phyloP scores from a whole-genome alignment of 1,140 invertebrate species.

The Probaryconus sp. region DNA sequence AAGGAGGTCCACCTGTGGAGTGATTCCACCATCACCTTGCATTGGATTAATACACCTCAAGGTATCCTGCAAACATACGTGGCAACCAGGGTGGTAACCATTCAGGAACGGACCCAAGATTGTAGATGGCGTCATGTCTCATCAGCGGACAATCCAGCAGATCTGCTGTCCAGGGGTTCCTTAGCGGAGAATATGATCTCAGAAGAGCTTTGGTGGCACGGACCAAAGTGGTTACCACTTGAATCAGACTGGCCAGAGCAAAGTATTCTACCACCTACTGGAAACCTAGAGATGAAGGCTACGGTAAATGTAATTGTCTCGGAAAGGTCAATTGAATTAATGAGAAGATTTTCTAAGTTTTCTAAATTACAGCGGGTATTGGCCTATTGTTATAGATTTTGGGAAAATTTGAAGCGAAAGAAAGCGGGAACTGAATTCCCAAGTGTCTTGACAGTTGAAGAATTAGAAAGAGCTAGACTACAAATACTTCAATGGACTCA shows the following conservation, averaged over 20 bases:
- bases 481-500: not conserved
- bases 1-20: not conserved
- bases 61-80: constrained; percentile 55
- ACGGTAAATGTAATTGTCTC: no score
- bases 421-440: no score
- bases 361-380: constrained; percentile 1
- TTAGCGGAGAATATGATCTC: not conserved
- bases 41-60: not conserved
- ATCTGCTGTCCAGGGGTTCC: constrained; percentile 16
- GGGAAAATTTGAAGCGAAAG: constrained; percentile 1
- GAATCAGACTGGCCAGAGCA: constrained; percentile 3
- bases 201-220: not conserved
- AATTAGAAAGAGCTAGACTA: not conserved
- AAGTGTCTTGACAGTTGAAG: not conserved
- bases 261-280: not conserved
- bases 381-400: constrained; percentile 13
- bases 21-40: constrained; percentile 4
- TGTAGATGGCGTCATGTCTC: constrained; percentile 13
- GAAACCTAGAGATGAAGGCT: not conserved
- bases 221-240: not conserved
- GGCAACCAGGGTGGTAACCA: constrained; percentile 17
- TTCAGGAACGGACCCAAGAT: constrained; percentile 6
- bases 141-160: constrained; percentile 13
- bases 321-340: not conserved
- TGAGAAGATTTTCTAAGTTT: constrained; percentile 4